A percentile compares a stretch with the other conserved stretches of the same genome.
These are phyloP conservation scores for Peromyscus nudipes DNA, from an alignment of 2,797 vertebrate species.

Conservation along the genomic window DNA sequence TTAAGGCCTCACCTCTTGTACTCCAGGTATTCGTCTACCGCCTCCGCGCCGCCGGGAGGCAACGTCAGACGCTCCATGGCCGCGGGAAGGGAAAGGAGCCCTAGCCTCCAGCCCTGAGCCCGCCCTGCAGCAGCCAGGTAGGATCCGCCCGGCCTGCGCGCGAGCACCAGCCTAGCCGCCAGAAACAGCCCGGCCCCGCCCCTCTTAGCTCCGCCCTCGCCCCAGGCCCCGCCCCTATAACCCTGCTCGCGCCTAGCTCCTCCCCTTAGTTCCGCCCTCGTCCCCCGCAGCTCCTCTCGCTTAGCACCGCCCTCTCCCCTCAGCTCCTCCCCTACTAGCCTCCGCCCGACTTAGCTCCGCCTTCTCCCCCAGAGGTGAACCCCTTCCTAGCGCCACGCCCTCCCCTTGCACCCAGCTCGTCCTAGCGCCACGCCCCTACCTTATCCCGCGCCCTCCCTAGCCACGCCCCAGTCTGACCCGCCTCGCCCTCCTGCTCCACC, in stretches of 20 bases:
- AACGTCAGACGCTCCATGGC: constrained; percentile 86
- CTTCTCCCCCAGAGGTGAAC: no score
- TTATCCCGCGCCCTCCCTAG: not conserved
- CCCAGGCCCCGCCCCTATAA: not conserved
- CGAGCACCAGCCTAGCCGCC: not conserved
- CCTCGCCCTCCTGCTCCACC: not conserved
- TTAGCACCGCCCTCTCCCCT: not conserved
- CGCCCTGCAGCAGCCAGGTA: not conserved
- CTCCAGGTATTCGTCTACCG: constrained; percentile 85
- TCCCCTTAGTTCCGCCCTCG: not conserved
- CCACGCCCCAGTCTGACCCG: not conserved
- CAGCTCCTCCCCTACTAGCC: not conserved
- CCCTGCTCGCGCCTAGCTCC: no score
- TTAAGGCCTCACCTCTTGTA: constrained; percentile 84
- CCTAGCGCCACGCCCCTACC: not conserved
- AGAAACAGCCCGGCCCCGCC: not conserved
- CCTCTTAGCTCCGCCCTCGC: not conserved
- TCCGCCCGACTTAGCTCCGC: not conserved
- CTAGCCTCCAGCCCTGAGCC: not conserved
- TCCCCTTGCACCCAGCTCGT: not conserved
- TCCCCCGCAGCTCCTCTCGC: not conserved
- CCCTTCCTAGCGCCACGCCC: no score
- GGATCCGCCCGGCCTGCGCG: not conserved
- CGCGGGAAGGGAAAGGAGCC: fast-evolving
- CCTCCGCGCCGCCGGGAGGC: constrained; percentile 72